Evolutionary conservation across 2,888 invertebrate species (phyloP), one percentile per base, ranked within the genome.

Genomic region (Machimus atricapillus): DNA sequence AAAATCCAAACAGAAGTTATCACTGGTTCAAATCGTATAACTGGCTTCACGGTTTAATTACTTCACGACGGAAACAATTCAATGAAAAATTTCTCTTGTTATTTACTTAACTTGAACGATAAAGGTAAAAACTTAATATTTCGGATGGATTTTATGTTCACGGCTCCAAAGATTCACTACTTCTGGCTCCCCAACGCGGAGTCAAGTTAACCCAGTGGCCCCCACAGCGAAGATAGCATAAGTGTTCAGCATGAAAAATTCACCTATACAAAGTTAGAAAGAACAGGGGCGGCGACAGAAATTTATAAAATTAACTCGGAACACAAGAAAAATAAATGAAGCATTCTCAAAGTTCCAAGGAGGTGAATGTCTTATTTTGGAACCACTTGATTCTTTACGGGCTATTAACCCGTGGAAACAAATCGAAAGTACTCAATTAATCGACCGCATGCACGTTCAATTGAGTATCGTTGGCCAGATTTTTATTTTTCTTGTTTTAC

Each of bases 81-180:
- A 19, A 37, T 37, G 40, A 40, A 74, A 74, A 85, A 43, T 73
- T 83, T 85, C 78, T 87, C 73, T 81, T 81, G 74, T 58, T 82
- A 76, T 31, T 87, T 66, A 73, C 87, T 31, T 87, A 27, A 73
- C 87, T 46, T 27, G 56, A 3, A 27, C 34, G 79, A 16, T 40
- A 7, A 79, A 79, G 77, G 37, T 78, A 66, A 43, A 58, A 81
- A 82, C 19, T 34, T 0, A 52, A 82, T 82, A 37, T 56, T n/a
- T 19, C 82, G 40, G 19, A 66, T 31, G 7, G 14, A 87, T 37
- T 52, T 81, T 56, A 76, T 88, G 87, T 66, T 87, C 83, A 86
- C 87, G 73, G 88, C 88, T 88, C 88, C 86, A 87, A 77, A 78
- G 87, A 87, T 88, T 85, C 58, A 56, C 43, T 86, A 88, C 88